Evolutionary conservation across 2,888 invertebrate species (phyloP).

Genomic region (Teleiodes luculella): DNA sequence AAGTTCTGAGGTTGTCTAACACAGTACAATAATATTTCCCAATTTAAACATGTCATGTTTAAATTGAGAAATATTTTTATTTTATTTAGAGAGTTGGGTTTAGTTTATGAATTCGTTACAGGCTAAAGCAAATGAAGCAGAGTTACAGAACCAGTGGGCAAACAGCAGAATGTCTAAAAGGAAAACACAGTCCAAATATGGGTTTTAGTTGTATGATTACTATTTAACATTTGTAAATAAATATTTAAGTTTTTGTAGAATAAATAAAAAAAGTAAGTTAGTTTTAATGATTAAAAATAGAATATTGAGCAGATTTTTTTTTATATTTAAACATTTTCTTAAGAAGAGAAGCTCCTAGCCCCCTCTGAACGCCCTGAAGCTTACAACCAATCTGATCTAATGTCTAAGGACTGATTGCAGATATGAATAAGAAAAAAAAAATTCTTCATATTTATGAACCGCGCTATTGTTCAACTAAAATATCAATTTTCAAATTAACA

Average conservation of each 20-base stretch:
- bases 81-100: not conserved
- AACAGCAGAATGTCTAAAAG: slow-evolving; percentile 89
- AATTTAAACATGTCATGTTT: not conserved
- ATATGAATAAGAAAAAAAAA: not conserved
- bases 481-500: too few relatives aligned
- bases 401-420: too few relatives aligned
- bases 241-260: not conserved
- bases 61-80: not conserved
- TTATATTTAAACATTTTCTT: too few relatives aligned
- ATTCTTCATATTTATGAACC: too few relatives aligned
- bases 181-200: slow-evolving; percentile 97
- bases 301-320: too few relatives aligned
- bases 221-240: slow-evolving; percentile 11
- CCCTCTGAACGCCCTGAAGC: too few relatives aligned
- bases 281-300: too few relatives aligned
- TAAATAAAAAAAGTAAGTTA: not conserved
- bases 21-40: too few relatives aligned
- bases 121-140: slow-evolving; percentile 96
- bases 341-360: too few relatives aligned
- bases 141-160: slow-evolving; percentile 96
- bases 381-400: too few relatives aligned
- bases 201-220: slow-evolving; percentile 81
- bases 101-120: slow-evolving; percentile 51
- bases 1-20: too few relatives aligned
- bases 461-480: too few relatives aligned